Base-by-base conservation (phyloP, 2,888 invertebrate species). In the Eugnorisma glareosa region DNA sequence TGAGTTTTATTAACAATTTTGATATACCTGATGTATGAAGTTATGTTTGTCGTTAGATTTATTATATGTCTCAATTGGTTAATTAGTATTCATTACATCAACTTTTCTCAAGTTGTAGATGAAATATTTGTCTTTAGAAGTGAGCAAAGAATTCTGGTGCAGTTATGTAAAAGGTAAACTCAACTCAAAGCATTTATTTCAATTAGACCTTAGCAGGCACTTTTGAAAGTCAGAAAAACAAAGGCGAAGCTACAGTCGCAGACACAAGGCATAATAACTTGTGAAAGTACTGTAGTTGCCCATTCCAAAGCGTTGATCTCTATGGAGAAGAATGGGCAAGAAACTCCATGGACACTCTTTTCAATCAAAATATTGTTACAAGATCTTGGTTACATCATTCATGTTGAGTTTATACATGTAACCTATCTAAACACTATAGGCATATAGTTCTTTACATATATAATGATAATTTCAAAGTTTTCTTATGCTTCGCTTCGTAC, bases 1-100 rank as follows among this genome's bases (percentile, higher is more conserved):
- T 45, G n/a, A 61, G 45, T 63, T 68, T 48, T 48, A 54, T 51
- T 35, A 70, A 37, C 61, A 37, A n/a, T 67, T 80, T 67, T 31
- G 3, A 61, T 54, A 1, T 43, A 28, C n/a, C n/a, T n/a, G n/a
- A 57, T 45, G 13, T 48, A n/a, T 67, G 18, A 40, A 51, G 13
- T n/a, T 64, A 35, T 8, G 13, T 63, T 43, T 4, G 21, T 40
- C 28, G 24, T 24, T 15, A 40, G 1, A 81, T 45, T 61, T 61
- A 66, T 54, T 45, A 6, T 43, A 6, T 71, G 7, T 51, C 31
- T 37, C 4, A 57, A 43, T 68, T 51, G 13, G 4, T 35, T 64
- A 21, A 51, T 59, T 8, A 59, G 15, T 66, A 31, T 24, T 57
- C 7, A 4, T 54, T 28, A 45, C 10, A 28, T 7, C 48, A 64